A percentile compares a stretch with the other conserved stretches of the same genome.
phyloP scores from a whole-genome alignment of 2,888 invertebrate species.

The Schrankia costaestrigalis region DNA sequence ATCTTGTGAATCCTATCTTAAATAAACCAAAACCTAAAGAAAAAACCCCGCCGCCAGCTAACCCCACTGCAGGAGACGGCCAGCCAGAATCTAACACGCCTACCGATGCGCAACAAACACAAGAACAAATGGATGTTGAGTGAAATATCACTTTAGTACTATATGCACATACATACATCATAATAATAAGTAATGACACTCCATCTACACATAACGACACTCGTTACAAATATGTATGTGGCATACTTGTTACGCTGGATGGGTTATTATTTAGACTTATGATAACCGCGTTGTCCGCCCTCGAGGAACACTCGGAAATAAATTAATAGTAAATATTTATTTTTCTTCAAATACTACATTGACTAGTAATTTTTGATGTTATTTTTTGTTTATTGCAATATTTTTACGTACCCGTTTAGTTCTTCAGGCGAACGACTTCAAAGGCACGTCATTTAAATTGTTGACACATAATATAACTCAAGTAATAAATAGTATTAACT shows the following conservation, averaged over 20 bases:
- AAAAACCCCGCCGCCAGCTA: slow-evolving; percentile 71
- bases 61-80: slow-evolving; percentile 51
- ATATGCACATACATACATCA: slow-evolving; percentile 29
- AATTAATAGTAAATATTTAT: slow-evolving; percentile 58
- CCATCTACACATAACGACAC: slow-evolving; percentile 8
- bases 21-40: slow-evolving; percentile 95
- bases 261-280: slow-evolving; percentile 39
- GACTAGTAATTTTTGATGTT: slow-evolving; percentile 33
- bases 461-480: slow-evolving; percentile 19
- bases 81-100: slow-evolving; percentile 37
- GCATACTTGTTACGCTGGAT: slow-evolving; percentile 5
- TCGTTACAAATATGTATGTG: slow-evolving; percentile 9
- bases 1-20: slow-evolving; percentile 85
- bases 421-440: slow-evolving; percentile 24
- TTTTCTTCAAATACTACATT: slow-evolving; percentile 46
- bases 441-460: slow-evolving; percentile 24
- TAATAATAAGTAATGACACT: slow-evolving; percentile 44
- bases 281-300: slow-evolving; percentile 26
- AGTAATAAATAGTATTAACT: slow-evolving; percentile 33
- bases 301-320: slow-evolving; percentile 36
- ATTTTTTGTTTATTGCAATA: slow-evolving; percentile 32
- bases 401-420: slow-evolving; percentile 19
- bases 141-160: slow-evolving; percentile 37
- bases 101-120: slow-evolving; percentile 31
- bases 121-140: slow-evolving; percentile 76